Evolutionary conservation across 2,888 invertebrate species (phyloP).

Genomic region (Phortica okadai): DNA sequence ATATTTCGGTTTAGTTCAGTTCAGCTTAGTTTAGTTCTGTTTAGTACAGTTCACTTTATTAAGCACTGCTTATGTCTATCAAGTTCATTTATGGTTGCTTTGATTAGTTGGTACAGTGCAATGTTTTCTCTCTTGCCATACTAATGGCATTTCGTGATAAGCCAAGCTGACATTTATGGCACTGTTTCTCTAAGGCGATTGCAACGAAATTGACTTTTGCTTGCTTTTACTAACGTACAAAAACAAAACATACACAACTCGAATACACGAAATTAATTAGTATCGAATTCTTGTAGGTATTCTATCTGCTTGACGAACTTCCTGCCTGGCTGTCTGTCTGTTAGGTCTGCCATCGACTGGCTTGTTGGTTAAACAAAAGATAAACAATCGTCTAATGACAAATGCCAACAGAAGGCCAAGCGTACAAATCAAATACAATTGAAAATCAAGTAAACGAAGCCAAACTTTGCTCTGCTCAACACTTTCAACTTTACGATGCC

Average conservation of each 20-base stretch:
- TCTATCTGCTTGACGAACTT: not conserved
- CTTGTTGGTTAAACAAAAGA: not conserved
- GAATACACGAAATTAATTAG: constrained; percentile 13
- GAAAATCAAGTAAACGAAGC: not conserved
- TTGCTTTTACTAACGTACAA: not conserved
- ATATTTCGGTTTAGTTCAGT: not conserved
- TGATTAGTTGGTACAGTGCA: not conserved
- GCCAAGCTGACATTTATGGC: not conserved
- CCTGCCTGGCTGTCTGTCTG: not conserved
- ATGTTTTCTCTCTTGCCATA: not conserved
- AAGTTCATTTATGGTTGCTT: constrained; percentile 20
- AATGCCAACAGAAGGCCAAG: not conserved
- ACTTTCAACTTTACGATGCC: not conserved
- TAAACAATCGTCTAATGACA: not conserved
- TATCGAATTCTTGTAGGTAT: not conserved
- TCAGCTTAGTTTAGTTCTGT: not conserved
- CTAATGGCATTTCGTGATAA: not conserved
- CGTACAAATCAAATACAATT: constrained; percentile 1
- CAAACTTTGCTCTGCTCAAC: not conserved
- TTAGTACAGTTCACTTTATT: not conserved
- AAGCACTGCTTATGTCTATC: not conserved
- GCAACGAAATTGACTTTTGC: too few species aligned
- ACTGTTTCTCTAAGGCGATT: too few species aligned
- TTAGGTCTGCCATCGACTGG: too few species aligned
- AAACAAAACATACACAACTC: not conserved